Percentiles rank a stretch among this genome's conserved stretches.
These are phyloP conservation scores for Athrips mouffetella DNA, from an alignment of 2,888 invertebrate species.

Conservation along the genomic window DNA sequence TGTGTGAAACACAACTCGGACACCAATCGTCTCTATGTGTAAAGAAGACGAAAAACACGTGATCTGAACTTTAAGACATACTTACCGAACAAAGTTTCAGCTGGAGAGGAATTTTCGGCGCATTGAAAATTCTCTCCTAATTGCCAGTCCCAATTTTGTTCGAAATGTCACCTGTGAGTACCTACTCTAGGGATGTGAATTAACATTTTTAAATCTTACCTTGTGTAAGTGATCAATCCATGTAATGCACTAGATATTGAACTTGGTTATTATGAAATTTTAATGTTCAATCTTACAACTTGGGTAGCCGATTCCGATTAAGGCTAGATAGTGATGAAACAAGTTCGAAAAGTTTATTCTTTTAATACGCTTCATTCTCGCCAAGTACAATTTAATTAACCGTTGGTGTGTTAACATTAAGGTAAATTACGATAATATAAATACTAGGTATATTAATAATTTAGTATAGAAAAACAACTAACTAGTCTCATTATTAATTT, in stretches of 20 bases:
- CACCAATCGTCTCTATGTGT: not conserved
- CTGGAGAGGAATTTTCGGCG: no score
- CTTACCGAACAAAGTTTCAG: no score
- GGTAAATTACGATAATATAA: conserved; percentile 39
- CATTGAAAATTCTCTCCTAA: no score
- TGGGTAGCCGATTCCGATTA: no score
- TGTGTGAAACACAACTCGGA: conserved; percentile 25
- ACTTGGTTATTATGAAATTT: conserved; percentile 31
- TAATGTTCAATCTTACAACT: not conserved
- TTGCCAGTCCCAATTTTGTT: no score
- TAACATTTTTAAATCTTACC: conserved; percentile 5
- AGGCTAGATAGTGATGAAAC: no score
- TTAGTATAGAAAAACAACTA: conserved; percentile 69
- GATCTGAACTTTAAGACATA: no score
- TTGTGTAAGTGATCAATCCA: conserved; percentile 11
- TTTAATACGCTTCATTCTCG: conserved; percentile 67
- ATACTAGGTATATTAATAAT: conserved; percentile 59
- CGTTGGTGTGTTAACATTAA: conserved; percentile 45
- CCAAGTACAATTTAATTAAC: conserved; percentile 66
- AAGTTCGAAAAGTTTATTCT: conserved; percentile 49
- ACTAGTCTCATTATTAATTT: conserved; percentile 72
- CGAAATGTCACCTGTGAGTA: no score
- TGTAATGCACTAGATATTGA: conserved; percentile 22
- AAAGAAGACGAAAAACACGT: not conserved
- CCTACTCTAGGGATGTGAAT: not conserved